A percentile compares a stretch with the other conserved stretches of the same genome.
Evolutionary conservation across 2,888 invertebrate genomes (phyloP).

Genomic region (Andrena flavipes): DNA sequence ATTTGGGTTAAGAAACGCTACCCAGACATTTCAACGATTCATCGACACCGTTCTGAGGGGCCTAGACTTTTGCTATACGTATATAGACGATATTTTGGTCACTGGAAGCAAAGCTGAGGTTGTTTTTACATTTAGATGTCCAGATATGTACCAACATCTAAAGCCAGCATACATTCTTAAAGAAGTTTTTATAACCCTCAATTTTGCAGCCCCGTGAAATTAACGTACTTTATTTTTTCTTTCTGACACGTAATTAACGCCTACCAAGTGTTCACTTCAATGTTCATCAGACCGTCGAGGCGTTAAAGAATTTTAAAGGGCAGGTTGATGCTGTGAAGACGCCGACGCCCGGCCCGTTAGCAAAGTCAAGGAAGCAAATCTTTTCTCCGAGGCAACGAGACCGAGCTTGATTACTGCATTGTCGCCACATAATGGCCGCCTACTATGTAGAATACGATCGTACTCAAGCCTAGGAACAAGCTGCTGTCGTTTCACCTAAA

Average conservation of each 20-base stretch:
- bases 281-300: slow-evolving; percentile 47
- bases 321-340: slow-evolving; percentile 4
- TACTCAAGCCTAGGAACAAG: slow-evolving; percentile 39
- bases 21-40: too few relatives aligned
- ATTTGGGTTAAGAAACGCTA: too few relatives aligned
- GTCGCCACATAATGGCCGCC: slow-evolving; percentile 59
- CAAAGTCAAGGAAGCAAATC: slow-evolving; percentile 53
- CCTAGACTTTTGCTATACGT: too few relatives aligned
- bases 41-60: too few relatives aligned
- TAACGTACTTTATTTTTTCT: not conserved
- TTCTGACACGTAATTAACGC: slow-evolving; percentile 32
- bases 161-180: too few relatives aligned
- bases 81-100: too few relatives aligned
- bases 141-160: too few relatives aligned
- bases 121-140: too few relatives aligned
- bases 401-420: slow-evolving; percentile 69
- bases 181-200: too few relatives aligned
- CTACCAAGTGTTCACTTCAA: slow-evolving; percentile 4
- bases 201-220: too few relatives aligned
- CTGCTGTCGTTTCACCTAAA: slow-evolving; percentile 15
- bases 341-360: slow-evolving; percentile 8
- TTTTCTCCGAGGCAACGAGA: slow-evolving; percentile 53
- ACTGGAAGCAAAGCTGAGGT: too few relatives aligned
- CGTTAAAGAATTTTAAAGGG: slow-evolving; percentile 28
- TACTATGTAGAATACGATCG: slow-evolving; percentile 41